phyloP scores from a whole-genome alignment of 92 coral and sea anemone genomes.

The Zoanthus sansibaricus region DNA sequence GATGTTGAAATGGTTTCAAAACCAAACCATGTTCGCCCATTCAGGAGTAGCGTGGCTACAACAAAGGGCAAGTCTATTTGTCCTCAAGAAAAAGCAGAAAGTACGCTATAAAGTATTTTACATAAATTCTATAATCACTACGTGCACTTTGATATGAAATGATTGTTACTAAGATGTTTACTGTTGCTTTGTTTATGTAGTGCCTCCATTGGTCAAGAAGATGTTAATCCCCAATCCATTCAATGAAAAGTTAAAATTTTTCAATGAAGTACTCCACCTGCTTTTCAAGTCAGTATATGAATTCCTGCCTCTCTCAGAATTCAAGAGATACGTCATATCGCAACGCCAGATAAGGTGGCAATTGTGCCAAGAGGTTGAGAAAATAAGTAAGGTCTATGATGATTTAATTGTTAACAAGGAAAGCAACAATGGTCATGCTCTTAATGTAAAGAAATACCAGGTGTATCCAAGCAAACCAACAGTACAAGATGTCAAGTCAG shows the following conservation, averaged over 20 bases:
- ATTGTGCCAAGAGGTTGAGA: conserved; percentile 14
- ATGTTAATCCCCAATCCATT: conserved; percentile 11
- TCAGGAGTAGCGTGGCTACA: conserved; percentile 36
- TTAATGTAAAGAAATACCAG: conserved; percentile 52
- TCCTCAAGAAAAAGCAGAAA: conserved; percentile 29
- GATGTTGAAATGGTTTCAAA: conserved; percentile 43
- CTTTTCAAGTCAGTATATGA: conserved; percentile 11
- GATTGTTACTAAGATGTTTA: conserved; percentile 12
- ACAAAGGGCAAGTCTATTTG: conserved; percentile 34
- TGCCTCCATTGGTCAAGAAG: conserved; percentile 14
- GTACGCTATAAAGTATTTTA: conserved; percentile 13
- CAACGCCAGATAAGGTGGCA: conserved; percentile 14
- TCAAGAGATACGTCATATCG: background rate
- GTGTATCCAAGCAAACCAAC: conserved; percentile 48
- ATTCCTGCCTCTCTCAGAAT: conserved; percentile 16
- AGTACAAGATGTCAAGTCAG: conserved; percentile 40
- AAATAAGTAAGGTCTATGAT: conserved; percentile 26
- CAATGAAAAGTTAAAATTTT: conserved; percentile 7
- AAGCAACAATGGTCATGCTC: conserved; percentile 37
- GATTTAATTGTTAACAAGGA: conserved; percentile 34
- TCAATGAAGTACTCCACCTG: conserved; percentile 16
- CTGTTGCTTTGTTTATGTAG: conserved; percentile 11
- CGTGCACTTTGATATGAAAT: conserved; percentile 14
- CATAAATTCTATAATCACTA: conserved; percentile 5
- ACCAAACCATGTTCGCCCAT: conserved; percentile 38